Evolutionary conservation across 2,888 invertebrate species (phyloP).

Genomic region (Cacoxenus indagator): DNA sequence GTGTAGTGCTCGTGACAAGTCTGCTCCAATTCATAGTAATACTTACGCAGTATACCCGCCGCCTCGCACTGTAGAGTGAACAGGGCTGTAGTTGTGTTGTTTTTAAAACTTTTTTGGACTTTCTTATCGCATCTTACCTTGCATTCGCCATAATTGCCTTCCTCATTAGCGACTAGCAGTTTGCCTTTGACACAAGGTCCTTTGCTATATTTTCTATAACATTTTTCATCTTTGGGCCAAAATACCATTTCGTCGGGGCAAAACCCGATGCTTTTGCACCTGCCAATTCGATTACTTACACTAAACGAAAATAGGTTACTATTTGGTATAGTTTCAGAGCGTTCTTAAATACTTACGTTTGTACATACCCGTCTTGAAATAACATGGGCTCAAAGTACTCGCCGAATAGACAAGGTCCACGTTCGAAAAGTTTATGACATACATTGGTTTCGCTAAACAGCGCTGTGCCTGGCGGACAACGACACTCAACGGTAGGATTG

Average conservation of each 20-base stretch:
- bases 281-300: constrained; percentile 76
- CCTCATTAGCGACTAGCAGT: constrained; percentile 75
- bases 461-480: constrained; percentile 85
- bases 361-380: constrained; percentile 59
- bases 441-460: constrained; percentile 78
- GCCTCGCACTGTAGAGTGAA: constrained; percentile 72
- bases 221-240: constrained; percentile 84
- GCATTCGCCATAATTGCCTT: constrained; percentile 79
- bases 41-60: constrained; percentile 72
- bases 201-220: constrained; percentile 79
- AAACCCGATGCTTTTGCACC: constrained; percentile 73
- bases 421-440: constrained; percentile 82
- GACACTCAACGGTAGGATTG: constrained; percentile 82
- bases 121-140: constrained; percentile 66
- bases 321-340: not conserved
- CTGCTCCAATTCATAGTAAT: constrained; percentile 76
- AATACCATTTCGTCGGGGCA: constrained; percentile 79
- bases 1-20: constrained; percentile 87
- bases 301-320: constrained; percentile 30
- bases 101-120: not conserved
- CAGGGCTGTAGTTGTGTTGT: constrained; percentile 26
- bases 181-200: constrained; percentile 85
- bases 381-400: constrained; percentile 82
- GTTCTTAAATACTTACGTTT: not conserved
- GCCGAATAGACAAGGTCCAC: constrained; percentile 80